Conservation (phyloP, 2,888 invertebrate species). For the Pollenia amentaria region DNA sequence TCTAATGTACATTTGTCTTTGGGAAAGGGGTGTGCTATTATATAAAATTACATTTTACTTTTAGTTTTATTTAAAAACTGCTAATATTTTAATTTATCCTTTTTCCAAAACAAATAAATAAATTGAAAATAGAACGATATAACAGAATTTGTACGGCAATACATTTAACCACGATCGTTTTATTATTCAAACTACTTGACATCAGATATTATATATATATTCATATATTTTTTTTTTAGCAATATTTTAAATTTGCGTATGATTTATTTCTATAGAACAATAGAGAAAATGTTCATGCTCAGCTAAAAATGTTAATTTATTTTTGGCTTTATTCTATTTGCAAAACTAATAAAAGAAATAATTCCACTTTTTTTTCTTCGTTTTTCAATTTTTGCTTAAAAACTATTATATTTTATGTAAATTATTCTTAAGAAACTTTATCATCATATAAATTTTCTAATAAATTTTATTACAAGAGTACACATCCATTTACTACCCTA, state of each 20-base stretch:
- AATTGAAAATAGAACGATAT: background rate
- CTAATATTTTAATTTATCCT: slow-evolving; percentile 24
- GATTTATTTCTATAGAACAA: slow-evolving; percentile 52
- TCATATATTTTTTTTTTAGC: slow-evolving; percentile 18
- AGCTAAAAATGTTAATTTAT: slow-evolving; percentile 68
- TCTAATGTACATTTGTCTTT: too few relatives aligned
- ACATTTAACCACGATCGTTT: slow-evolving; percentile 33
- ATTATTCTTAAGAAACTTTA: slow-evolving; percentile 72
- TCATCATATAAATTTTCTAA: slow-evolving; percentile 73
- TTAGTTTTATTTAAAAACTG: background rate
- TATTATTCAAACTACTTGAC: slow-evolving; percentile 51
- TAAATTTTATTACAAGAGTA: slow-evolving; percentile 70
- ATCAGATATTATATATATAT: slow-evolving; percentile 10
- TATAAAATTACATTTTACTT: background rate
- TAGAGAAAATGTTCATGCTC: slow-evolving; percentile 52
- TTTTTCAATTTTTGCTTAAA: slow-evolving; percentile 62
- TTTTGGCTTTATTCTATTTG: slow-evolving; percentile 54
- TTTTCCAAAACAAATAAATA: slow-evolving; percentile 10
- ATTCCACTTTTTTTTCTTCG: slow-evolving; percentile 43
- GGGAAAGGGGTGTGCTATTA: too few relatives aligned
- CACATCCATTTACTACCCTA: slow-evolving; percentile 44
- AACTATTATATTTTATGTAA: slow-evolving; percentile 74
- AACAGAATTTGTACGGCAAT: background rate
- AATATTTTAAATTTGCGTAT: slow-evolving; percentile 61
- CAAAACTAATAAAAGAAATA: slow-evolving; percentile 68